These are phyloP conservation scores for Charina bottae DNA, from an alignment of 2,113 vertebrate species.

Conservation along the genomic window DNA sequence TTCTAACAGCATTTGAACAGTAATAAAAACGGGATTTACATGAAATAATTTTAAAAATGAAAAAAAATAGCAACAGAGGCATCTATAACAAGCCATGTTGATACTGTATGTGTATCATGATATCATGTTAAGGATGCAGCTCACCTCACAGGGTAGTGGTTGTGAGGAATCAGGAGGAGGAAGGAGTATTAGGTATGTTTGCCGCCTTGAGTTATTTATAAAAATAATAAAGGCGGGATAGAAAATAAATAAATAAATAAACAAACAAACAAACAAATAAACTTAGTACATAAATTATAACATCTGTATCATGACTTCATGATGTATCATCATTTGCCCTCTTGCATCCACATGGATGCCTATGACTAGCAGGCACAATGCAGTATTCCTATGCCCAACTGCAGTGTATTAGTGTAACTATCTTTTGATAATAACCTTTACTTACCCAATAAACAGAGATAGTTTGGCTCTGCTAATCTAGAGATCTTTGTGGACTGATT, in stretches of 20 bases:
- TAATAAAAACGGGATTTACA: background rate
- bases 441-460: conserved; percentile 86
- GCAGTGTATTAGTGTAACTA: background rate
- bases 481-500: conserved; percentile 75
- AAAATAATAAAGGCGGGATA: no score
- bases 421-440: background rate
- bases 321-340: background rate
- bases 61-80: background rate
- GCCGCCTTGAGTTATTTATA: no score
- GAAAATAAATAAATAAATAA: no score
- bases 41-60: background rate
- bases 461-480: conserved; percentile 79
- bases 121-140: background rate
- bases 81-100: background rate
- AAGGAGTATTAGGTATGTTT: no score
- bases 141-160: no score
- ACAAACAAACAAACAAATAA: no score
- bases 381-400: background rate
- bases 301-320: background rate
- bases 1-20: background rate
- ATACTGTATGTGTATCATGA: background rate
- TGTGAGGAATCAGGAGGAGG: no score
- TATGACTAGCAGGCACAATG: background rate
- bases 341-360: background rate
- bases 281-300: background rate